Percentiles rank a stretch among this genome's conserved stretches.
phyloP scores from a whole-genome alignment of 2,888 invertebrate species.

The Drosophila tripunctata region DNA sequence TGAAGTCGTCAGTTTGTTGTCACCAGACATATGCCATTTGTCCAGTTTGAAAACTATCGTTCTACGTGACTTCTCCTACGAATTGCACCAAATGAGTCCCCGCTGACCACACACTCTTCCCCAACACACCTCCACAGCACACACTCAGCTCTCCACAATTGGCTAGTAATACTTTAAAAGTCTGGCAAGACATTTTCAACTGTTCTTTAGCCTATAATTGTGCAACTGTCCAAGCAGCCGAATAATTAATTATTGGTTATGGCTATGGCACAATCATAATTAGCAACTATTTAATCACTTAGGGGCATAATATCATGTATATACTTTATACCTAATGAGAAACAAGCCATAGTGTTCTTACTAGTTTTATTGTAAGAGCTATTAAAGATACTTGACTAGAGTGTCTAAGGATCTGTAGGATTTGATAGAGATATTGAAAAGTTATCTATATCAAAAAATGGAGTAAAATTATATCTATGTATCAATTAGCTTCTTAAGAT shows the following conservation, averaged over 20 bases:
- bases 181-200: neutral
- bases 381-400: too few relatives aligned
- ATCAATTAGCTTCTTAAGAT: too few relatives aligned
- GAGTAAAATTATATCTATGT: too few relatives aligned
- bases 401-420: too few relatives aligned
- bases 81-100: constrained; percentile 66
- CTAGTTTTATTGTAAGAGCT: neutral
- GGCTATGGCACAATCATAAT: neutral
- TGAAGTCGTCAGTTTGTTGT: constrained; percentile 78
- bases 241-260: neutral
- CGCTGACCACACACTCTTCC: neutral
- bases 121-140: constrained; percentile 2
- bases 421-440: too few relatives aligned
- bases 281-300: neutral
- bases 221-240: neutral
- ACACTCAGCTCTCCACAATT: constrained; percentile 8
- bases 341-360: neutral
- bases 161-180: neutral
- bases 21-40: constrained; percentile 73
- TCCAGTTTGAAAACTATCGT: constrained; percentile 63
- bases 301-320: neutral
- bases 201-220: constrained; percentile 4
- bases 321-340: too few relatives aligned
- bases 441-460: too few relatives aligned
- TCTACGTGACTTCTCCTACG: constrained; percentile 82